phyloP scores from a whole-genome alignment of 2,113 vertebrate species.

The Origma solitaria region DNA sequence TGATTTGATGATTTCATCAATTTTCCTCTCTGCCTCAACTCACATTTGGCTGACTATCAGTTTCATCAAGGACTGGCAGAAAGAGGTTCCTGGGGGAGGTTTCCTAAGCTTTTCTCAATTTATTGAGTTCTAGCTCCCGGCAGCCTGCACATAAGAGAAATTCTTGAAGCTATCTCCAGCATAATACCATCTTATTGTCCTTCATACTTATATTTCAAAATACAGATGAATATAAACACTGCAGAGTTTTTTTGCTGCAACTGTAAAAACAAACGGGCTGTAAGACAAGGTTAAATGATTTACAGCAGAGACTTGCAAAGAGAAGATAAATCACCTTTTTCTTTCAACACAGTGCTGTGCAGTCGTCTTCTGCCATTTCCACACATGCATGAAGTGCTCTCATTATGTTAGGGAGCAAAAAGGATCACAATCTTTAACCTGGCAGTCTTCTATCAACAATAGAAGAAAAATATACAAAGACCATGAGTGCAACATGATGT shows the following conservation, averaged over 20 bases:
- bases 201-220: constrained; percentile 5
- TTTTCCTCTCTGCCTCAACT: not conserved
- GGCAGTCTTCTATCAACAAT: not conserved
- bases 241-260: not conserved
- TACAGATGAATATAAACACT: not conserved
- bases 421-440: constrained; percentile 2
- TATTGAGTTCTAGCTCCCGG: not conserved
- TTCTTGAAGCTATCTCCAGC: not conserved
- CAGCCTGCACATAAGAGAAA: not conserved
- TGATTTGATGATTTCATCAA: not conserved
- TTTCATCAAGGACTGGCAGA: not conserved
- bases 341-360: not conserved
- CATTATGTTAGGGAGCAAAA: not conserved
- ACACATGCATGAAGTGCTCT: not conserved
- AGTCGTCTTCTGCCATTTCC: not conserved
- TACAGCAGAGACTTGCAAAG: not conserved
- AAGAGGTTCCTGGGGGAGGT: not conserved
- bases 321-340: not conserved
- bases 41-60: not conserved
- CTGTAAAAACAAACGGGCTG: not conserved
- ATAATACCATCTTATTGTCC: not conserved
- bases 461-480: not conserved
- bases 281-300: not conserved
- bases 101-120: not conserved
- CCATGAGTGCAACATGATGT: not conserved